Conservation (phyloP, 2,888 invertebrate genomes). For the Leptinotarsa rubiginosa region DNA sequence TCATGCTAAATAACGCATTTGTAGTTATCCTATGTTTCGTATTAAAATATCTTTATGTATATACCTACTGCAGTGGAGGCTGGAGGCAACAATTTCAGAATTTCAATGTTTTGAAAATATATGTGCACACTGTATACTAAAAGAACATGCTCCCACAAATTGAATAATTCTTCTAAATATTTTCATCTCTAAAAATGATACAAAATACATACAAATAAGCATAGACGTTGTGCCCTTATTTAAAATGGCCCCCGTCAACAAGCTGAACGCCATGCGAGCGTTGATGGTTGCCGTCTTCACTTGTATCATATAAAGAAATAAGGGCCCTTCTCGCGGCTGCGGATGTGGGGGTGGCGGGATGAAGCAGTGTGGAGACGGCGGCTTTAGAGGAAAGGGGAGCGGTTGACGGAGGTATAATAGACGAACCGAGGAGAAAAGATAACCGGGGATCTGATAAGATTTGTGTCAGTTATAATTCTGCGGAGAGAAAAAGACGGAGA, state of each 20-base stretch:
- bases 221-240: conserved; percentile 8
- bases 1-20: too few relatives aligned
- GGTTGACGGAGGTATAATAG: conserved; percentile 49
- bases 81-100: too few relatives aligned
- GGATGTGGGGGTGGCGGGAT: conserved; percentile 25
- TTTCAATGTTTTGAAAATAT: too few relatives aligned
- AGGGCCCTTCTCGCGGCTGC: conserved; percentile 32
- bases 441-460: conserved; percentile 58
- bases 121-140: too few relatives aligned
- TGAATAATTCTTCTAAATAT: too few relatives aligned
- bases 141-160: too few relatives aligned
- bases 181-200: too few relatives aligned
- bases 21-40: too few relatives aligned
- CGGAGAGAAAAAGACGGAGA: conserved; percentile 14
- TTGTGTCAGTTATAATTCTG: conserved; percentile 57
- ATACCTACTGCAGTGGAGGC: too few relatives aligned
- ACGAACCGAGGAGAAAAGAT: conserved; percentile 53
- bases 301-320: conserved; percentile 48
- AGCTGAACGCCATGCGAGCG: not conserved
- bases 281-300: conserved; percentile 9
- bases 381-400: conserved; percentile 21
- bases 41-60: too few relatives aligned
- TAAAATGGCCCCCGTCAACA: conserved; percentile 34
- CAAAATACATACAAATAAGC: too few relatives aligned
- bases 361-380: conserved; percentile 9